Evolutionary conservation across 2,888 invertebrate species (phyloP), one percentile per base, ranked within the genome.

Genomic region (Lepidocyrtinus sp.): DNA sequence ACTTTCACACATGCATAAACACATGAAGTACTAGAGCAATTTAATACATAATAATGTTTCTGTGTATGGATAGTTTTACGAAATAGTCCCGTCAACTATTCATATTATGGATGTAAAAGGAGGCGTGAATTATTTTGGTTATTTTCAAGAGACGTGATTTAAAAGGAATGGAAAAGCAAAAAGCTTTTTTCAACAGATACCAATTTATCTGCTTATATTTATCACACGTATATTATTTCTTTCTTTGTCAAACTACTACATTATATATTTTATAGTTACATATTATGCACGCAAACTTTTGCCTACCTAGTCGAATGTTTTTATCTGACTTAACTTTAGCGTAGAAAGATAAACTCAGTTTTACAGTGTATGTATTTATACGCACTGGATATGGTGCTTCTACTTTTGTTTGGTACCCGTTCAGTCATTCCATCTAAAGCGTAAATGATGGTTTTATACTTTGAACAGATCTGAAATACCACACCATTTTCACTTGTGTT

Each of bases 1-100:
- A 55, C 61, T 75, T 75, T 75, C 75, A 75, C 75, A 75, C 61
- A 36, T 68, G 68, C 75, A 67, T 75, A 68, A 45, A 27, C 75
- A 75, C 75, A 75, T 55, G 36, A 62, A 71, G 62, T 2, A 21
- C 21, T 12, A n/a, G 27, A 61, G 22, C 17, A 59, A 46, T 21
- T 36, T 25, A 36, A 71, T 62, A 36, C 59, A 71, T 71, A 27
- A 71, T 26, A 62, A 46, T 67, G 67, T 36, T 36, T 36, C 17
- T 70, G 59, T 45, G 67, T 67, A 19, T 19, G 19, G 21, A 59
- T 59, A 59, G 59, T 21, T 59, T 59, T 59, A 59, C 2, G 67
- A 46, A 64, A 64, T 3, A 67, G 21, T 45, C 25, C 62, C 24
- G n/a, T 62, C 62, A 36, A 45, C 67, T 45, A 17, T 22, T n/a